Evolutionary conservation across 2,113 vertebrate species (phyloP).

Genomic region (Notechis scutatus): DNA sequence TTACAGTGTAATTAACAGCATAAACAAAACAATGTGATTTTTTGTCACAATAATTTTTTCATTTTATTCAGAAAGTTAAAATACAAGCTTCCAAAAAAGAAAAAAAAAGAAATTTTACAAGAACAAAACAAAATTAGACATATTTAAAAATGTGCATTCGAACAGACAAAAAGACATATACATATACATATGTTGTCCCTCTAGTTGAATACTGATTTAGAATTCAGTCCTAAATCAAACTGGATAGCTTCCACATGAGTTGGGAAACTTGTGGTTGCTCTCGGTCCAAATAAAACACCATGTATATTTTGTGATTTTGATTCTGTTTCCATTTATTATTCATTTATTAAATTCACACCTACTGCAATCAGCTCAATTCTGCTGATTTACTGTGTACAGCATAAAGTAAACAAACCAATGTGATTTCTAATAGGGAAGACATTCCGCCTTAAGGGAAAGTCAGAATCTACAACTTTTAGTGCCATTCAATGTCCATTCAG

Average conservation of each 20-base stretch:
- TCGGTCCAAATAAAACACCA: neutral
- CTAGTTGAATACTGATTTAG: neutral
- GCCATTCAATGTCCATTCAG: neutral
- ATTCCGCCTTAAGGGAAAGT: neutral
- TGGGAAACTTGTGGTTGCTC: neutral
- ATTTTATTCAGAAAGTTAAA: neutral
- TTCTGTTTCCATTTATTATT: neutral
- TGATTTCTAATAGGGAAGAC: neutral
- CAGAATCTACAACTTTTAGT: neutral
- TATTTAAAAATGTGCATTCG: neutral
- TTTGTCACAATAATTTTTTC: neutral
- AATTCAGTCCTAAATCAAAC: neutral
- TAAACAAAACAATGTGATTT: neutral
- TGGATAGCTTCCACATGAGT: neutral
- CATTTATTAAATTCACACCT: neutral
- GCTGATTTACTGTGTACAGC: neutral
- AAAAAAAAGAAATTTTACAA: neutral
- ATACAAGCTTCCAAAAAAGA: neutral
- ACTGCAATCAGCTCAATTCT: neutral
- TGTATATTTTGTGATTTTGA: neutral
- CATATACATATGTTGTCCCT: neutral
- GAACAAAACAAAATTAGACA: neutral
- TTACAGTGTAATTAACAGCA: neutral
- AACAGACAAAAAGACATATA: neutral
- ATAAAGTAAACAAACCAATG: neutral